Evolutionary conservation across 2,797 vertebrate species (phyloP), one percentile per base, ranked within the genome.

Genomic region (Melopsittacus undulatus): DNA sequence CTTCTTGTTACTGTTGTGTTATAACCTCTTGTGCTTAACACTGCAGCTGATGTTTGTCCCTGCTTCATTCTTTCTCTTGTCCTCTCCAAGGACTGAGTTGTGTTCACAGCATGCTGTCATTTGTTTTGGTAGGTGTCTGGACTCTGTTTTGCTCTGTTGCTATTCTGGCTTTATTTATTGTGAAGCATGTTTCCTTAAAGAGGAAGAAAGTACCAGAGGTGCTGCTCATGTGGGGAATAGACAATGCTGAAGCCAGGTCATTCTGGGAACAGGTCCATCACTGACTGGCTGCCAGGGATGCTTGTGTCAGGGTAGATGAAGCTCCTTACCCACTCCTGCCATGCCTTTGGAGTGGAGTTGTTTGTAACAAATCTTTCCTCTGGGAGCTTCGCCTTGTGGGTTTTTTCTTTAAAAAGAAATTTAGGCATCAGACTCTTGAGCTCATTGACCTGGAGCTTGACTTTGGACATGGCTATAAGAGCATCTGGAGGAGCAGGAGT

Each of bases 111-210:
- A 1, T 26, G 2, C 4, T 12, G 57, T 51, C 77, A 5, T 27
- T 85, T 80, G 59, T 48, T 91, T 62, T 23, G 48, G 3, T 77
- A 27, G 75, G 87, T 89, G 84, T 74, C 91, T 73, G 91, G 87
- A 23, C 59, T 92, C 59, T 76, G 90, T 88, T 92, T 73, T 84
- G 88, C 70, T 52, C 40, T 0, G 8, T 64, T 94, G 82, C 95
- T 95, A n/a, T 92, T 94, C 74, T 84, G 88, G 80, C 57, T 87
- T 79, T 85, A 67, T 80, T 95, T 94, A 78, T 24, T 49, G 49
- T 1, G 3, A 3, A 43, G 73, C 12, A 0, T 20, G 52, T 89
- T 81, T 90, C 92, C 77, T 49, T 91, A 86, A 91, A 21, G 94
- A 92, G 89, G 51, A 45, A 32, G 76, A 92, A 48, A 52, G 63